Conservation (phyloP, 2,113 vertebrate species). For the Isichthys henryi region DNA sequence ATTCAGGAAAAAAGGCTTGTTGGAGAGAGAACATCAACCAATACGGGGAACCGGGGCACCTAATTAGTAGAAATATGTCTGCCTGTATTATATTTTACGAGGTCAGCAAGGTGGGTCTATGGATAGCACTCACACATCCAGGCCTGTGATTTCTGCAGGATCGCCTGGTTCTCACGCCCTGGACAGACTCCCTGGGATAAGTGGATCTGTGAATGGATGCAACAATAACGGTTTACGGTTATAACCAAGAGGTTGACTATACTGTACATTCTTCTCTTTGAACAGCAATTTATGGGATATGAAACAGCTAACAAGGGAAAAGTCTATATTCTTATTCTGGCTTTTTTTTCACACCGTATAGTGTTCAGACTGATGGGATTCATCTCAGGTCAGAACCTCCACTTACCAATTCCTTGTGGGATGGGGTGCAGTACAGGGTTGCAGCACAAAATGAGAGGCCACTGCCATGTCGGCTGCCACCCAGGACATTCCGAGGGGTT, state of each 20-base stretch:
- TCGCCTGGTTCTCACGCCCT: background rate
- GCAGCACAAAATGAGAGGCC: conserved; percentile 11
- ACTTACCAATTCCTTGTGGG: background rate
- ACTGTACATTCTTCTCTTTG: background rate
- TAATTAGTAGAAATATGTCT: background rate
- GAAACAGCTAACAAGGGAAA: background rate
- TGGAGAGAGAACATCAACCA: background rate
- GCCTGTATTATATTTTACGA: background rate
- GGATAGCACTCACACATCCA: background rate
- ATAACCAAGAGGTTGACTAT: background rate
- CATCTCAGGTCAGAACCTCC: background rate
- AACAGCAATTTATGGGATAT: background rate
- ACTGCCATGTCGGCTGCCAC: background rate
- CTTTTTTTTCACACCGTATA: background rate
- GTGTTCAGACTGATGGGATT: background rate
- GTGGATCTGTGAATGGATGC: background rate
- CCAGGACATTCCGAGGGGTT: background rate
- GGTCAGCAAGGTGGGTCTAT: background rate
- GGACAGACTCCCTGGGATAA: background rate
- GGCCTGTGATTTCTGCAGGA: background rate
- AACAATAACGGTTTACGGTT: background rate
- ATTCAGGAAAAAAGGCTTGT: background rate
- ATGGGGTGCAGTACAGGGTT: background rate
- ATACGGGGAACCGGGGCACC: background rate
- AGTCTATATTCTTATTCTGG: background rate